Evolutionary conservation across 2,888 invertebrate species (phyloP).

Genomic region (Serrognathus titanus): DNA sequence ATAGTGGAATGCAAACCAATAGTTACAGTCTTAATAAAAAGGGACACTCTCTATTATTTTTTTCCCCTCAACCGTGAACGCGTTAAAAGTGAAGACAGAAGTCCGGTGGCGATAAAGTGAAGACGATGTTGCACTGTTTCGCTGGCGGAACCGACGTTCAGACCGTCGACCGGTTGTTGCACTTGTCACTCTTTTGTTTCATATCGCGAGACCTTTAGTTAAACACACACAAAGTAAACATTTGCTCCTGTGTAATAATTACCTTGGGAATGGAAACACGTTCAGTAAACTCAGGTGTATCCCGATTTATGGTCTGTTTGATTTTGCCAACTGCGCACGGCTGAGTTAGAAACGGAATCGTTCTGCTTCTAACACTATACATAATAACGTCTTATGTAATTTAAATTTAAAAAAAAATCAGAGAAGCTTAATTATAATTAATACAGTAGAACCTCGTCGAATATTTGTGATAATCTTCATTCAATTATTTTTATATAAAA

Average conservation of each 20-base stretch:
- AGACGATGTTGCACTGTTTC: neutral
- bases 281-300: constrained; percentile 35
- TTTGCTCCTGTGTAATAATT: constrained; percentile 47
- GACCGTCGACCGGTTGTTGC: constrained; percentile 48
- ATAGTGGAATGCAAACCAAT: too few species aligned
- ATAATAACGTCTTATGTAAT: neutral
- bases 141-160: neutral
- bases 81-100: too few species aligned
- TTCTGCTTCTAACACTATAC: neutral
- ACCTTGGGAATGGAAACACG: constrained; percentile 44
- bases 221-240: constrained; percentile 43
- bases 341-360: neutral
- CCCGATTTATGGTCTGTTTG: constrained; percentile 31
- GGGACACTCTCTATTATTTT: too few species aligned
- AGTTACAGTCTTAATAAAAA: too few species aligned
- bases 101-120: neutral
- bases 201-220: constrained; percentile 41
- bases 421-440: too few species aligned
- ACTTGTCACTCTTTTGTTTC: constrained; percentile 49
- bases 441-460: too few species aligned
- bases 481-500: too few species aligned
- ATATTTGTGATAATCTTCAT: too few species aligned
- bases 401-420: too few species aligned
- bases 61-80: too few species aligned
- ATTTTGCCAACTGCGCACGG: constrained; percentile 11